Base-by-base conservation (phyloP, 1,140 invertebrate genomes). In the Procambarus clarkii region DNA sequence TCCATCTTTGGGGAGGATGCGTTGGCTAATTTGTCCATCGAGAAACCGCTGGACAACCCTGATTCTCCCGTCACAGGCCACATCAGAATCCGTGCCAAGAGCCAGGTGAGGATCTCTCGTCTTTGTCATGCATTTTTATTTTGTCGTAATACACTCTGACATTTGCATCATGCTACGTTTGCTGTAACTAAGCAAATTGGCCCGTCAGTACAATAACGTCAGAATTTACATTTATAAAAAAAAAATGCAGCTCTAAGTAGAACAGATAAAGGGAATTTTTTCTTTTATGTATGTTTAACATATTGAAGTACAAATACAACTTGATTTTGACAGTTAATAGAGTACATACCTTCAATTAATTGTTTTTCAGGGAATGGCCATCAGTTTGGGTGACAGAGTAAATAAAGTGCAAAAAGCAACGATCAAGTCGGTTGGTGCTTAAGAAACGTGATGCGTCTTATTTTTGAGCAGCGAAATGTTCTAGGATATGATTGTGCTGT, bases 1-100 rank as follows among this genome's bases (percentile, higher is more conserved):
- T 99, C 98, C 3, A 99, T 99, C 94, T 99, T 99, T 95, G 99
- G 99, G 3, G 99, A 99, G 95, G 98, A 99, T 95, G 99, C 99
- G 3, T 95, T 99, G 89, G 99, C 99, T 79, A 99, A 99, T 96
- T 96, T 99, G 92, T 99, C 98, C 94, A 98, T 99, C 93, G 99
- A 99, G 95, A 99, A 99, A 93, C 97, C 98, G 18, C 95, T 98
- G 58, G 97, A 98, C 94, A 97, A 98, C 94, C 96, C 97, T 7
- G 96, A 97, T 93, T 97, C 97, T 44, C 96, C 98, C 69, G 98
- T 99, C 15, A 97, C 97, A 44, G 99, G 99, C 9, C 98, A 99
- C 94, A 99, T 99, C 94, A 95, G 99, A 93, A 99, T 99, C 93
- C 96, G 99, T 92, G 98, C 99, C 24, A 99, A 99, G 95, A 99